These are phyloP conservation scores for Mya arenaria DNA, from an alignment of 1,140 invertebrate genomes.

Conservation along the genomic window DNA sequence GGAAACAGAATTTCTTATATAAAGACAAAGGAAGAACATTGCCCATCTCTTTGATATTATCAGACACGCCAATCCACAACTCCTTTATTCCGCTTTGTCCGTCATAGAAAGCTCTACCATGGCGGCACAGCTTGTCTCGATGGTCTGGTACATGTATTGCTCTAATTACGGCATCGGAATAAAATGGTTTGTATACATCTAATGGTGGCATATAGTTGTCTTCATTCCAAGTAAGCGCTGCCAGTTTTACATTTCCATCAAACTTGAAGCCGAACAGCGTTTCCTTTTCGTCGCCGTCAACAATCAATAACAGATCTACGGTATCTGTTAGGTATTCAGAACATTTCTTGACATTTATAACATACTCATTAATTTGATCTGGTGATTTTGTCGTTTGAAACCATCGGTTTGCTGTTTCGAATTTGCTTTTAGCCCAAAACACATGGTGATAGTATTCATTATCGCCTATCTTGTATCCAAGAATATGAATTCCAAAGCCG, in stretches of 20 bases:
- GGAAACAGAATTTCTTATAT: constrained; percentile 25
- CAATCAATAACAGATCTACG: constrained; percentile 21
- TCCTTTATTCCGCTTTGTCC: constrained; percentile 42
- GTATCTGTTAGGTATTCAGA: constrained; percentile 17
- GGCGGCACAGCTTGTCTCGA: constrained; percentile 19
- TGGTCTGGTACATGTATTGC: neutral
- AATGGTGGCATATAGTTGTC: constrained; percentile 17
- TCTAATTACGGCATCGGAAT: constrained; percentile 3
- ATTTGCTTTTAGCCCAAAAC: constrained; percentile 34
- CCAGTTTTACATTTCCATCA: constrained; percentile 10
- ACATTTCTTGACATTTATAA: constrained; percentile 1
- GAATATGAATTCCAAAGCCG: constrained; percentile 29
- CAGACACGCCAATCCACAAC: constrained; percentile 31
- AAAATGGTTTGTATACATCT: constrained; percentile 28
- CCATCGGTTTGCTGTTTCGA: neutral
- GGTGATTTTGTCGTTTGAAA: neutral
- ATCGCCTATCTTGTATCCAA: constrained; percentile 7
- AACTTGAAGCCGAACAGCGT: constrained; percentile 19
- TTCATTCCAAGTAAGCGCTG: constrained; percentile 24
- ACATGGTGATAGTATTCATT: constrained; percentile 21
- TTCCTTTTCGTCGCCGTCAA: constrained; percentile 24
- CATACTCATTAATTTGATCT: neutral
- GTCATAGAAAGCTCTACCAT: constrained; percentile 28
- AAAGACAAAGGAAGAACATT: neutral
- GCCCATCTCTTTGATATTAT: neutral